phyloP scores from a whole-genome alignment of 2,888 invertebrate genomes.

The Alviniconcha strummeri region DNA sequence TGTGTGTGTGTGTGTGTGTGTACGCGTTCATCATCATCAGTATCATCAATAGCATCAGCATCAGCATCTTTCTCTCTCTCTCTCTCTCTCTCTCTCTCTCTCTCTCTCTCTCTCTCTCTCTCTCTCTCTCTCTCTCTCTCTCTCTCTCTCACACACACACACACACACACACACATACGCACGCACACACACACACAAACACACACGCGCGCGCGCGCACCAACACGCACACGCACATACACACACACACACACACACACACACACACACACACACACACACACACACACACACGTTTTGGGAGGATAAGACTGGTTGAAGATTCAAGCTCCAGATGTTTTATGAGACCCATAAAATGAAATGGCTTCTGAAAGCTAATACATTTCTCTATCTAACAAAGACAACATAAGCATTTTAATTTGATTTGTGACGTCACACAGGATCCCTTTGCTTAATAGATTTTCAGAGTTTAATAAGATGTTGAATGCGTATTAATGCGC shows the following conservation, averaged over 20 bases:
- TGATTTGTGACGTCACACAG: too few relatives aligned
- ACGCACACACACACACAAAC: background rate
- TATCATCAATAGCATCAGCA: background rate
- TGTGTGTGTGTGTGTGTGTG: background rate
- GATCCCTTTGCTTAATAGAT: too few relatives aligned
- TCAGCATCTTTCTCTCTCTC: background rate
- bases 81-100: background rate
- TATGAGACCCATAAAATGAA: background rate
- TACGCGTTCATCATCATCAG: background rate
- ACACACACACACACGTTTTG: too few relatives aligned
- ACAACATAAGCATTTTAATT: too few relatives aligned
- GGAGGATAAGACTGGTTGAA: background rate
- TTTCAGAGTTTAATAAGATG: too few relatives aligned
- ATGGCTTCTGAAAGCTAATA: too few relatives aligned
- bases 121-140: constrained; percentile 7
- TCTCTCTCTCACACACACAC: background rate
- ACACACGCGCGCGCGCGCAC: too few relatives aligned
- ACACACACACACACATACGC: constrained; percentile 5
- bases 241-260: too few relatives aligned
- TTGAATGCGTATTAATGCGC: too few relatives aligned
- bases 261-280: too few relatives aligned
- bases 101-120: constrained; percentile 6
- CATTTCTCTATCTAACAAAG: too few relatives aligned
- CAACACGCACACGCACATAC: too few relatives aligned
- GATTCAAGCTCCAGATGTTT: background rate